These are phyloP conservation scores for Plumapathes pennacea DNA, from an alignment of 92 coral and sea anemone genomes.

Conservation along the genomic window DNA sequence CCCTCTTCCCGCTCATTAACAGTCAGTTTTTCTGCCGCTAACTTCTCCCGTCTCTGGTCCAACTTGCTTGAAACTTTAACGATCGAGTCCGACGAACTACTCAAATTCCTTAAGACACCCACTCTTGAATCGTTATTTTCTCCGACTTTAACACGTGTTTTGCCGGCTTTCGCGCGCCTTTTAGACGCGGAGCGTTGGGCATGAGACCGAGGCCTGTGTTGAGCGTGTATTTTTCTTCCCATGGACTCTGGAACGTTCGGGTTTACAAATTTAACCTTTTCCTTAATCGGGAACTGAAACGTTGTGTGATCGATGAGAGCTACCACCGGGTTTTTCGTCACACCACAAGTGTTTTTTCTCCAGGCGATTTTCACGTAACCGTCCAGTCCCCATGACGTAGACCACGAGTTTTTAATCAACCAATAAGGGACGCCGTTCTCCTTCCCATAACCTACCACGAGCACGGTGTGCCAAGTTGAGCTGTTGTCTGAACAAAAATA, in stretches of 20 bases:
- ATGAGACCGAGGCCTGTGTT: conserved; percentile 34
- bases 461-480: conserved; percentile 87
- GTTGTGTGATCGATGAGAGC: conserved; percentile 78
- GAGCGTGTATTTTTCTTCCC: conserved; percentile 64
- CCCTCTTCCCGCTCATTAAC: no score
- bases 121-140: neutral
- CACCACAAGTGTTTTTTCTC: conserved; percentile 87
- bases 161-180: conserved; percentile 9
- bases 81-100: no score
- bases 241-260: conserved; percentile 54
- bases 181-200: conserved; percentile 1
- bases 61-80: no score
- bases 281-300: conserved; percentile 85
- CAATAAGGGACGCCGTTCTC: conserved; percentile 94
- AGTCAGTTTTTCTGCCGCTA: no score
- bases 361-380: conserved; percentile 95
- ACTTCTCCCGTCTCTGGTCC: no score
- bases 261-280: conserved; percentile 39
- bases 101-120: neutral
- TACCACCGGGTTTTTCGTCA: conserved; percentile 89
- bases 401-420: conserved; percentile 96
- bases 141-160: neutral
- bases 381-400: conserved; percentile 84
- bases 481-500: conserved; percentile 60
- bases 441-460: conserved; percentile 94